phyloP scores from a whole-genome alignment of 2,113 vertebrate species.

The Corydoras maculifer region DNA sequence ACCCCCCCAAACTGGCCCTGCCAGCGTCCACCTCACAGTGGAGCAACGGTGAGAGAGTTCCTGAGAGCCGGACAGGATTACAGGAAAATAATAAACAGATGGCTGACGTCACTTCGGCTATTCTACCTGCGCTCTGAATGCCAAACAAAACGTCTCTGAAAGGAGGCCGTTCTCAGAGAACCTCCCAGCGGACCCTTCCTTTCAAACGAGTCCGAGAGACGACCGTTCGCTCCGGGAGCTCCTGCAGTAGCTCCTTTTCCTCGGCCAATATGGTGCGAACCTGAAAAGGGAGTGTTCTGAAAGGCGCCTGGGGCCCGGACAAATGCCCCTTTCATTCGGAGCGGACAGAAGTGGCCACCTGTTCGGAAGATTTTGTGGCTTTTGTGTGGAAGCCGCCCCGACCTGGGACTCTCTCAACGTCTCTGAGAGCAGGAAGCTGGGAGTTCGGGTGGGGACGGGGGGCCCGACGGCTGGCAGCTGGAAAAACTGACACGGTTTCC shows the following conservation, averaged over 20 bases:
- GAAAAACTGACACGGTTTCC: slow-evolving; percentile 1
- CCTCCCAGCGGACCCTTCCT: too few species aligned
- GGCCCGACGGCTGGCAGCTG: background rate
- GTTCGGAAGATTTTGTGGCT: slow-evolving; percentile 61
- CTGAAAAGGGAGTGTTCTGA: slow-evolving; percentile 29
- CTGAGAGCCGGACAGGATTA: too few species aligned
- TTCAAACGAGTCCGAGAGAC: too few species aligned
- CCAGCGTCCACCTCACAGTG: too few species aligned
- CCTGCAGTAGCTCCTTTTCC: background rate
- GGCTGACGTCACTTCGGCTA: too few species aligned
- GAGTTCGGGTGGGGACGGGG: slow-evolving; percentile 7
- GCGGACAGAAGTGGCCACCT: slow-evolving; percentile 63
- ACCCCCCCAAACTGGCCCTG: too few species aligned
- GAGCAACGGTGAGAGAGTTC: too few species aligned
- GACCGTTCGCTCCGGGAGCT: background rate
- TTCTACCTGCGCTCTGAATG: too few species aligned
- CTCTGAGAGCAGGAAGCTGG: slow-evolving; percentile 27
- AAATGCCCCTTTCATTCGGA: slow-evolving; percentile 64
- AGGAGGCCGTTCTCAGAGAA: too few species aligned
- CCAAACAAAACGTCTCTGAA: too few species aligned
- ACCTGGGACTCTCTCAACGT: slow-evolving; percentile 52
- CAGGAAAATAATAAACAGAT: too few species aligned
- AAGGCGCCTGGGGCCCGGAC: slow-evolving; percentile 45
- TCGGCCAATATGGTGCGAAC: background rate
- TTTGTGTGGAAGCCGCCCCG: slow-evolving; percentile 60